phyloP scores from a whole-genome alignment of 2,888 invertebrate species.

The Euplexia lucipara region DNA sequence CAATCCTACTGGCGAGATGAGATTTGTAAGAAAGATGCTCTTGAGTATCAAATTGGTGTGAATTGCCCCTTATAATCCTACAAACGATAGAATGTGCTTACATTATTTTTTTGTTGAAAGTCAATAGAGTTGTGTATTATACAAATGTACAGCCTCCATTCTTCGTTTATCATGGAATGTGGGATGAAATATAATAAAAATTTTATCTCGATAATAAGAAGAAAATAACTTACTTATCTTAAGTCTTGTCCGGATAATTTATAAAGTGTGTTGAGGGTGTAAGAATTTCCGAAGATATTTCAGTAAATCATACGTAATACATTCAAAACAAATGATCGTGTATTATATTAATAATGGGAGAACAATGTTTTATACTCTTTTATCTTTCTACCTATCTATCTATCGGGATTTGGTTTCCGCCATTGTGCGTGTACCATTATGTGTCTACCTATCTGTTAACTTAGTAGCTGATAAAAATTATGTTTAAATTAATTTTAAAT shows the following conservation, averaged over 20 bases:
- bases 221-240: constrained; percentile 23
- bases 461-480: too few relatives aligned
- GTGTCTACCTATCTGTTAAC: too few relatives aligned
- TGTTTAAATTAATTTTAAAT: too few relatives aligned
- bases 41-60: constrained; percentile 13
- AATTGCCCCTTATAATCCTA: constrained; percentile 17
- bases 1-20: too few relatives aligned
- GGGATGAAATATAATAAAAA: constrained; percentile 26
- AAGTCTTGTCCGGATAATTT: constrained; percentile 37
- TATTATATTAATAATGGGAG: constrained; percentile 13
- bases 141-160: not conserved
- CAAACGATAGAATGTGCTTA: not conserved
- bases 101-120: not conserved
- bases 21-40: not conserved
- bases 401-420: too few relatives aligned
- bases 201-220: constrained; percentile 27
- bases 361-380: constrained; percentile 10
- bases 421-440: too few relatives aligned
- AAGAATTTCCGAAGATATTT: constrained; percentile 40
- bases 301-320: constrained; percentile 50
- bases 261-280: constrained; percentile 41
- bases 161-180: constrained; percentile 25
- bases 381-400: constrained; percentile 12
- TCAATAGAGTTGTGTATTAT: constrained; percentile 4
- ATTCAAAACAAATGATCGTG: constrained; percentile 38